Evolutionary conservation across 2,888 invertebrate species (phyloP), one percentile per base, ranked within the genome.

Genomic region (Tetranychus piercei): DNA sequence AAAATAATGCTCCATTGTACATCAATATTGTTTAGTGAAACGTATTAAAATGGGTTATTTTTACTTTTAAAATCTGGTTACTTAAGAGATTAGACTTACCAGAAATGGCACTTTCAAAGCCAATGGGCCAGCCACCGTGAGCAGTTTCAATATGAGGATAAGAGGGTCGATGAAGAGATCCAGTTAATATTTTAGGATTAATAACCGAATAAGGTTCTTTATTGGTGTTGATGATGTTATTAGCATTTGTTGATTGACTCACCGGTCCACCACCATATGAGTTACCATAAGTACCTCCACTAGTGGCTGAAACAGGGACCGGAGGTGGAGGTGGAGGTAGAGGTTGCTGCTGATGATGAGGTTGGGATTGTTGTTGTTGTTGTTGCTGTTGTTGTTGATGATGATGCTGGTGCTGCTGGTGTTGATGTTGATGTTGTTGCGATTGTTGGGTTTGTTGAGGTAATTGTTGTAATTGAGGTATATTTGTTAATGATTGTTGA

Each of bases 51-150:
- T 34, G 34, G 34, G 34, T 55, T 55, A 15, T 55, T 55, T 55
- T 55, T 8, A 8, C 45, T 8, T 45, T 45, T 8, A 9, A 55
- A 55, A 9, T 55, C 15, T 55, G 11, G 55, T 55, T 55, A 34
- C 34, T 34, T 3, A 34, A 5, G 4, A 34, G 34, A 3, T 34
- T 34, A 11, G 23, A n/a, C 67, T 67, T 23, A 67, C 67, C 67
- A 18, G 67, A 20, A n/a, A 67, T 67, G 8, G 67, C 67, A 22
- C 20, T 22, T 67, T 67, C 67, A n/a, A 67, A 67, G 9, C 67
- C 67, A 67, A 67, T 67, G n/a, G 67, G 67, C 67, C 67, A 67
- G 9, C 67, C 67, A 22, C 67, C 67, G 55, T 55, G 55, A 55
- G 15, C 15, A 55, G 9, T 9, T 55, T 55, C 55, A 55, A 55